Evolutionary conservation across 2,888 invertebrate genomes (phyloP).

Genomic region (Agrotis puta): DNA sequence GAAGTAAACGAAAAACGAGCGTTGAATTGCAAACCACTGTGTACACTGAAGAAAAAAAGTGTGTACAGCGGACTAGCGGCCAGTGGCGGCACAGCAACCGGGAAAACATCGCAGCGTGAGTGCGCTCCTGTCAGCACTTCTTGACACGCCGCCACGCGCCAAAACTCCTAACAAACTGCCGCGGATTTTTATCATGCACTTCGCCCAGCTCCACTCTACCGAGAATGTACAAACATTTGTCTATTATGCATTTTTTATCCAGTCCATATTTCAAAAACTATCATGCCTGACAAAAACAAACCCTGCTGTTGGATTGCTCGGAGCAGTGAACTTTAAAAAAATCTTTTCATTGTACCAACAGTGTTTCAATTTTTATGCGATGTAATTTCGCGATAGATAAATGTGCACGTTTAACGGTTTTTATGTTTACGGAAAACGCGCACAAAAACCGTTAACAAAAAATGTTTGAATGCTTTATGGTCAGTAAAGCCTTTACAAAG

Average conservation of each 20-base stretch:
- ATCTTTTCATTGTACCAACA: slow-evolving; percentile 68
- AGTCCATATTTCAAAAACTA: slow-evolving; percentile 81
- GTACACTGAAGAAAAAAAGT: slow-evolving; percentile 73
- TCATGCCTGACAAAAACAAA: slow-evolving; percentile 78
- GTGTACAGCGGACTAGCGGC: slow-evolving; percentile 27
- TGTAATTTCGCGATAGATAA: slow-evolving; percentile 61
- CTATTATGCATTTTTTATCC: slow-evolving; percentile 79
- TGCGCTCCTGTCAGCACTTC: slow-evolving; percentile 63
- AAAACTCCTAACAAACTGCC: slow-evolving; percentile 78
- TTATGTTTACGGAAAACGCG: slow-evolving; percentile 44
- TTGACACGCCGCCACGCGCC: slow-evolving; percentile 69
- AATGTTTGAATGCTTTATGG: slow-evolving; percentile 28
- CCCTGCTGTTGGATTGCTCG: slow-evolving; percentile 75
- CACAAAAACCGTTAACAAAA: slow-evolving; percentile 35
- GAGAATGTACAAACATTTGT: slow-evolving; percentile 78
- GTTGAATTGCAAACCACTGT: slow-evolving; percentile 80
- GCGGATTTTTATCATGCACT: slow-evolving; percentile 77
- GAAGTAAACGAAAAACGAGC: slow-evolving; percentile 81
- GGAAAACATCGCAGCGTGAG: slow-evolving; percentile 69
- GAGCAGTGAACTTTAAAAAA: slow-evolving; percentile 77
- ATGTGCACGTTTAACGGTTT: slow-evolving; percentile 53
- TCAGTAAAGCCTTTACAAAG: slow-evolving; percentile 31
- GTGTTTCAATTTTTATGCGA: slow-evolving; percentile 65
- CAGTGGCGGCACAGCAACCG: slow-evolving; percentile 48
- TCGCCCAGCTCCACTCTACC: slow-evolving; percentile 69